A percentile compares a stretch with the other conserved stretches of the same genome.
Conservation (phyloP, 2,888 invertebrate genomes). For the Parthenolecanium corni region DNA sequence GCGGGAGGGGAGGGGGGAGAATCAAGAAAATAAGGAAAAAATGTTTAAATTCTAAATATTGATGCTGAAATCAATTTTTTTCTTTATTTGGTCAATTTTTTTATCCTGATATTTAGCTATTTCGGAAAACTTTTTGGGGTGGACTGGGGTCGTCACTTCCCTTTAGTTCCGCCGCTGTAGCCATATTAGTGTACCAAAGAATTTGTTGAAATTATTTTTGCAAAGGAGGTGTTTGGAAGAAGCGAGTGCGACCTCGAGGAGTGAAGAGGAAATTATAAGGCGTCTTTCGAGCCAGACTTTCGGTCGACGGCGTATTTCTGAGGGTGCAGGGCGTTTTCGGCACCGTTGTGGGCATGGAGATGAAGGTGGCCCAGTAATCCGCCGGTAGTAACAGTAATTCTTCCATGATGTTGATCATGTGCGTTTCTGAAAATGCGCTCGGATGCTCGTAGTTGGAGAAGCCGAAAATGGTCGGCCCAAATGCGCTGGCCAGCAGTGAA, state of each 20-base stretch:
- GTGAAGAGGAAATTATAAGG: constrained; percentile 11
- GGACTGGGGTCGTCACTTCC: no score
- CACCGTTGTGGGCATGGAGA: background rate
- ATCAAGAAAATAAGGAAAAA: no score
- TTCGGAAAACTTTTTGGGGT: no score
- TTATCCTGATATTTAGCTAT: no score
- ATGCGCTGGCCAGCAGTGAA: constrained; percentile 76
- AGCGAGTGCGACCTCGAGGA: constrained; percentile 6
- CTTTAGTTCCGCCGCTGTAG: no score
- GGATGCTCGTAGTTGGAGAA: constrained; percentile 44
- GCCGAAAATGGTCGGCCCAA: constrained; percentile 89
- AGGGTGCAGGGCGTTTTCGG: background rate
- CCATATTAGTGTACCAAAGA: no score
- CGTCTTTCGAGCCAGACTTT: constrained; percentile 17
- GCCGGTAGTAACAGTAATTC: constrained; percentile 55
- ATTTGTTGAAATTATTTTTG: no score
- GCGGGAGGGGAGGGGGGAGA: no score
- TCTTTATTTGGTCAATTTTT: no score
- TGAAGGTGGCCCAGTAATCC: constrained; percentile 52
- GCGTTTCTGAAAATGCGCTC: background rate
- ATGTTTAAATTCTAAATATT: no score
- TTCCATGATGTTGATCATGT: constrained; percentile 46
- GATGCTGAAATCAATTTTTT: no score
- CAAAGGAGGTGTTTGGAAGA: constrained; percentile 10
- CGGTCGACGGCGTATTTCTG: constrained; percentile 20